phyloP scores from a whole-genome alignment of 2,797 vertebrate species.

The Acipenser transmontanus region DNA sequence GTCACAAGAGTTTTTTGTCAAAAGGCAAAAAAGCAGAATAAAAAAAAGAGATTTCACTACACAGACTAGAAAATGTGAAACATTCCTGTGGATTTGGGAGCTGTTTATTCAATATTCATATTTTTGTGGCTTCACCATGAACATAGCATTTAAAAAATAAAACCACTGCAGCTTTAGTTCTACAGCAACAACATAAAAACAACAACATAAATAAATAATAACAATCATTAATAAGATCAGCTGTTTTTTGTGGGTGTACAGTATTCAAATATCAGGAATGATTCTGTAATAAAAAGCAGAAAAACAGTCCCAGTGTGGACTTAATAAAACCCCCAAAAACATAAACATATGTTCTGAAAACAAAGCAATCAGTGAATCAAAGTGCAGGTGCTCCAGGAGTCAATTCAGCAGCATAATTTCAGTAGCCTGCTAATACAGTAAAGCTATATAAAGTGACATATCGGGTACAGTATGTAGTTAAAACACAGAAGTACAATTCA shows the following conservation, averaged over 20 bases:
- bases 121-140: slow-evolving; percentile 40
- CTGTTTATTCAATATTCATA: slow-evolving; percentile 39
- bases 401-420: slow-evolving; percentile 46
- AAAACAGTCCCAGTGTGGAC: slow-evolving; percentile 18
- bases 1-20: slow-evolving; percentile 4
- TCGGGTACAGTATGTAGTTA: slow-evolving; percentile 10
- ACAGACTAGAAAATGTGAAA: neutral
- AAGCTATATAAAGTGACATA: slow-evolving; percentile 54
- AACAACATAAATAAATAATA: slow-evolving; percentile 33
- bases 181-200: slow-evolving; percentile 39
- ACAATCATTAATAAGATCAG: slow-evolving; percentile 24
- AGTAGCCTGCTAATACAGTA: slow-evolving; percentile 41
- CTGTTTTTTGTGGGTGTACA: slow-evolving; percentile 29
- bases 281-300: slow-evolving; percentile 24
- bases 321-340: slow-evolving; percentile 34
- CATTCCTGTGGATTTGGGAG: slow-evolving; percentile 11
- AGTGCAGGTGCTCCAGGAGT: slow-evolving; percentile 71
- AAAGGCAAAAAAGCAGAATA: neutral
- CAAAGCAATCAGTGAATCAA: slow-evolving; percentile 51
- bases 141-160: slow-evolving; percentile 29
- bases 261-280: slow-evolving; percentile 17
- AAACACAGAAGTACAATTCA: slow-evolving; percentile 18
- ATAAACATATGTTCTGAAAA: slow-evolving; percentile 20
- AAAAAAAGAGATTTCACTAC: neutral
- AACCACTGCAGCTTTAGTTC: slow-evolving; percentile 38